Percentiles rank a stretch among this genome's conserved stretches.
phyloP scores from a whole-genome alignment of 2,797 vertebrate species.

The Chelon labrosus region DNA sequence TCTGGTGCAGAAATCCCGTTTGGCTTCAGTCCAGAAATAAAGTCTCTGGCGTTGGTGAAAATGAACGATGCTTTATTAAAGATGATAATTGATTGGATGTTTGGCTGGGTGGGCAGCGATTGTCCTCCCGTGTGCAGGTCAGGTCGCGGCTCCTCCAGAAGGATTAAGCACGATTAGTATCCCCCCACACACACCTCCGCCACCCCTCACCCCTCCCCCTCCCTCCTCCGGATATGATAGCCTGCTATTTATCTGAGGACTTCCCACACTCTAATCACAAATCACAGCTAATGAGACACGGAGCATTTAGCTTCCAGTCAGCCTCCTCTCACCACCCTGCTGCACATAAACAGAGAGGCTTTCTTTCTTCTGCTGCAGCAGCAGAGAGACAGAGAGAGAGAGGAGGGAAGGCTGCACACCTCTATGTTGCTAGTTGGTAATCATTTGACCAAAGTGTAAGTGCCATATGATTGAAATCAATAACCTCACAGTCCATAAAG shows the following conservation, averaged over 20 bases:
- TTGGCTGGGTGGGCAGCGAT: conserved; percentile 33
- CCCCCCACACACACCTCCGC: not conserved
- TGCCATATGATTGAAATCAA: conserved; percentile 25
- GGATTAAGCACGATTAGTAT: conserved; percentile 59
- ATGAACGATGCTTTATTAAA: conserved; percentile 54
- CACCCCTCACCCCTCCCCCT: not conserved
- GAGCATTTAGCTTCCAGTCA: conserved; percentile 59
- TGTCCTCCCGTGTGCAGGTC: conserved; percentile 44
- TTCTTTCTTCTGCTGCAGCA: conserved; percentile 31
- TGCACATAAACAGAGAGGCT: conserved; percentile 41
- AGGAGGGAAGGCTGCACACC: conserved; percentile 4
- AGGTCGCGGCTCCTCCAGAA: conserved; percentile 45
- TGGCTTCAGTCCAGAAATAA: conserved; percentile 29
- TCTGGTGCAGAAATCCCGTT: conserved; percentile 10
- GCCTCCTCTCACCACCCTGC: conserved; percentile 31
- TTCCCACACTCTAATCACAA: conserved; percentile 67
- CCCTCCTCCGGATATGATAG: conserved; percentile 40
- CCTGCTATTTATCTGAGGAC: conserved; percentile 53
- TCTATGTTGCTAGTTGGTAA: not conserved
- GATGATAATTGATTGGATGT: conserved; percentile 62
- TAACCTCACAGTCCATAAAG: conserved; percentile 24
- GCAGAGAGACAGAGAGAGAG: not conserved
- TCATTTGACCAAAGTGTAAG: conserved; percentile 10
- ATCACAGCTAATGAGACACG: conserved; percentile 75
- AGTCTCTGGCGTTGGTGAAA: conserved; percentile 24